These are phyloP conservation scores for Nansenia antarctica DNA, from an alignment of 2,113 vertebrate species.

Conservation along the genomic window DNA sequence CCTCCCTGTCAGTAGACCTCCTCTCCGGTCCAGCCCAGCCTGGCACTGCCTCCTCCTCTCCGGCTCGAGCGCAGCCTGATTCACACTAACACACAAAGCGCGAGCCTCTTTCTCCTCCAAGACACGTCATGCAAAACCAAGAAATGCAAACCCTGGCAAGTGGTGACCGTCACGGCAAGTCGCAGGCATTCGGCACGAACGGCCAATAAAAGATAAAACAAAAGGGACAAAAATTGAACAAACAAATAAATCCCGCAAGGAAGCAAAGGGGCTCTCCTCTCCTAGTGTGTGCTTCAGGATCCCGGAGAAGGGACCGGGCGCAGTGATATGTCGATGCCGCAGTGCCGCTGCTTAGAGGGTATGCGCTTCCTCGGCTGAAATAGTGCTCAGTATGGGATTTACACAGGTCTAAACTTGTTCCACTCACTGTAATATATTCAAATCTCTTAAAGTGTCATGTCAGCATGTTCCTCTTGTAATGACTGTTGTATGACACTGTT, in stretches of 20 bases:
- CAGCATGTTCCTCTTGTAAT: too few relatives aligned
- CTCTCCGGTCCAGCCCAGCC: slow-evolving; percentile 63
- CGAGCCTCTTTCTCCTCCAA: slow-evolving; percentile 58
- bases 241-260: slow-evolving; percentile 72
- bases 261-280: slow-evolving; percentile 65
- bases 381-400: slow-evolving; percentile 65
- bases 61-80: slow-evolving; percentile 59
- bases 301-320: slow-evolving; percentile 75
- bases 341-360: slow-evolving; percentile 82
- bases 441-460: too few relatives aligned
- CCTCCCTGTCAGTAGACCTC: slow-evolving; percentile 66
- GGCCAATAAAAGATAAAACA: slow-evolving; percentile 47
- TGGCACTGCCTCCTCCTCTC: slow-evolving; percentile 53
- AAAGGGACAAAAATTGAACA: slow-evolving; percentile 61
- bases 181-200: slow-evolving; percentile 67
- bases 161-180: slow-evolving; percentile 70
- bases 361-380: slow-evolving; percentile 74
- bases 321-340: slow-evolving; percentile 80
- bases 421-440: too few relatives aligned
- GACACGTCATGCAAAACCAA: slow-evolving; percentile 66
- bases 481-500: background rate
- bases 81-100: slow-evolving; percentile 63
- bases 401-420: background rate
- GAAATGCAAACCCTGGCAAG: slow-evolving; percentile 73
- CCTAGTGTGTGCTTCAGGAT: slow-evolving; percentile 75